These are phyloP conservation scores for Sarcophaga variegata DNA, from an alignment of 2,888 invertebrate species.

Conservation along the genomic window DNA sequence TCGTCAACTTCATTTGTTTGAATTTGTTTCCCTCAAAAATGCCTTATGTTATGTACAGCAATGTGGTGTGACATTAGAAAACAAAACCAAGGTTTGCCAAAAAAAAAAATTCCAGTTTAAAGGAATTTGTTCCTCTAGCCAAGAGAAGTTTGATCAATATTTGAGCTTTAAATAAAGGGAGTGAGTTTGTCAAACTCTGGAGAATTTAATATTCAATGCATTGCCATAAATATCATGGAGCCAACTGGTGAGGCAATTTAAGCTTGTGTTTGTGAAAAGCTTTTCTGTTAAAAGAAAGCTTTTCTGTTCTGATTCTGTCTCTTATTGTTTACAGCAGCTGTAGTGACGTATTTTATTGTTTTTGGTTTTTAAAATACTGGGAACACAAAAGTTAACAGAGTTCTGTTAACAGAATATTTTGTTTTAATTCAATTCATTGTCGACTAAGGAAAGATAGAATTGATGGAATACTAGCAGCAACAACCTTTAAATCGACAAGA, in stretches of 20 bases:
- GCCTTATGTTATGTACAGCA: conserved; percentile 47
- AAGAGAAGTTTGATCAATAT: conserved; percentile 62
- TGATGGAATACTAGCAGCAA: too few species aligned
- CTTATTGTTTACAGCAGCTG: too few species aligned
- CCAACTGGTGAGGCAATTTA: not conserved
- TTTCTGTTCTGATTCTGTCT: too few species aligned
- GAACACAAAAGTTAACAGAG: not conserved
- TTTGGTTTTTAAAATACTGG: not conserved
- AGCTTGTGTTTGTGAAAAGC: conserved; percentile 27
- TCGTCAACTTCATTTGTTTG: conserved; percentile 85
- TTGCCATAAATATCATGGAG: not conserved
- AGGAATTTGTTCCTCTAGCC: not conserved
- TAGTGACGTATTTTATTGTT: not conserved
- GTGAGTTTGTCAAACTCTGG: too few species aligned
- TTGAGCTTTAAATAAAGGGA: not conserved
- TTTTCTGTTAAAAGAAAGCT: conserved; percentile 36
- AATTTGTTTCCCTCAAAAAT: not conserved
- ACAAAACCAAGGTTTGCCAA: not conserved
- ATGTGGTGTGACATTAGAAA: conserved; percentile 30
- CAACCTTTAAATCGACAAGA: too few species aligned
- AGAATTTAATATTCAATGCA: too few species aligned
- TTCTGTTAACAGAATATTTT: not conserved
- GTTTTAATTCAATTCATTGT: too few species aligned
- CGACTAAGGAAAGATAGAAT: too few species aligned
- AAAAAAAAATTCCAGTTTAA: not conserved